Percentiles rank a stretch among this genome's conserved stretches.
These are phyloP conservation scores for Noctua janthe DNA, from an alignment of 2,888 invertebrate genomes.

Conservation along the genomic window DNA sequence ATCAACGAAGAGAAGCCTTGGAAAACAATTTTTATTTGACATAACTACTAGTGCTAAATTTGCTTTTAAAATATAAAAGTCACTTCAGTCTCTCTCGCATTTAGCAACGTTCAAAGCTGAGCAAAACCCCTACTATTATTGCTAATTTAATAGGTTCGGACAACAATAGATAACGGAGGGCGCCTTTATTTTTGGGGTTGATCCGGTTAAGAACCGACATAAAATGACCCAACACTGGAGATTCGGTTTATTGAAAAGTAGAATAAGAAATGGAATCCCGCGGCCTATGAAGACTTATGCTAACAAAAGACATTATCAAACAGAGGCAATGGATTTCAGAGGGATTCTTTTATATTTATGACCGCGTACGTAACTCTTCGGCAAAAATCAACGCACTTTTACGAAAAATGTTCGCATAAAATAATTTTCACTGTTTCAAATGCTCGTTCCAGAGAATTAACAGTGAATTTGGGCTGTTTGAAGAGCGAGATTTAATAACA, in stretches of 20 bases:
- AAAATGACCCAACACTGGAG: constrained; percentile 60
- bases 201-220: constrained; percentile 63
- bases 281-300: constrained; percentile 73
- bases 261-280: constrained; percentile 75
- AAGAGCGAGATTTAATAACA: constrained; percentile 58
- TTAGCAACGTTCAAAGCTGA: constrained; percentile 11
- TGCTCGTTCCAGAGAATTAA: constrained; percentile 46
- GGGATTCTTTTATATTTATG: constrained; percentile 68
- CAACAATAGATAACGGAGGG: constrained; percentile 55
- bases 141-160: constrained; percentile 56
- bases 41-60: not conserved
- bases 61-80: constrained; percentile 5
- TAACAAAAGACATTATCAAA: constrained; percentile 78
- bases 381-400: constrained; percentile 57
- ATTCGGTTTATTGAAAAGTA: constrained; percentile 73
- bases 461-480: constrained; percentile 45
- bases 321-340: constrained; percentile 70
- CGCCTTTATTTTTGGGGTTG: constrained; percentile 62
- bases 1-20: not conserved
- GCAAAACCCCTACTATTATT: constrained; percentile 48
- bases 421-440: constrained; percentile 59
- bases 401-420: constrained; percentile 45
- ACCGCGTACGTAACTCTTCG: constrained; percentile 54
- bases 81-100: not conserved
- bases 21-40: not conserved